Percentiles rank a stretch among this genome's conserved stretches.
Conservation (phyloP, 2,113 vertebrate species). For the Pseudopodoces humilis region DNA sequence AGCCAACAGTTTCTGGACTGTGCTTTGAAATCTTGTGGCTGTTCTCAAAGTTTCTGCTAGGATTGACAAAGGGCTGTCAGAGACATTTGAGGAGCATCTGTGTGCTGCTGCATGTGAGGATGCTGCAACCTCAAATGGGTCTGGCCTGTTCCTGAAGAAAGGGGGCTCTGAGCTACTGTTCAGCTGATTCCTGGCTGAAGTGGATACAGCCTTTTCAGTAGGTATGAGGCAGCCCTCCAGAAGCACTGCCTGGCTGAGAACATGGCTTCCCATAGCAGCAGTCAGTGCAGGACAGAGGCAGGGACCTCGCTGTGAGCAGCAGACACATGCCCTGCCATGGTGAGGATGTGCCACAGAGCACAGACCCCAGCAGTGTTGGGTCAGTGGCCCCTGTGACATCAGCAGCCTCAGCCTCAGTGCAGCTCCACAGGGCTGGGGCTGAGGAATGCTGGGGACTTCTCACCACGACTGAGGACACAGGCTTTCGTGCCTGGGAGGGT, state of each 20-base stretch:
- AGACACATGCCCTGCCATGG: accelerated
- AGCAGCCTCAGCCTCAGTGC: neutral
- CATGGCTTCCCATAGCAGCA: neutral
- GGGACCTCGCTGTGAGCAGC: accelerated
- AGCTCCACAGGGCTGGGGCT: neutral
- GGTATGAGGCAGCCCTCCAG: neutral
- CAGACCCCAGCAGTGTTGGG: neutral
- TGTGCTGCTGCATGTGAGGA: neutral
- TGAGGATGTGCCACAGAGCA: neutral
- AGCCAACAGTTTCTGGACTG: neutral
- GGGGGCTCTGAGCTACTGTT: neutral
- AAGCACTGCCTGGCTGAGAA: neutral
- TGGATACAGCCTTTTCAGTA: accelerated
- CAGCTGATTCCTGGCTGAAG: neutral
- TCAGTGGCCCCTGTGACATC: neutral
- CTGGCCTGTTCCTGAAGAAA: neutral
- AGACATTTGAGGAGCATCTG: neutral
- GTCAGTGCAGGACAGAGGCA: neutral
- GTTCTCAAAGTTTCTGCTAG: neutral
- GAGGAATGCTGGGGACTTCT: neutral
- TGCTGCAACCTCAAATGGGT: accelerated
- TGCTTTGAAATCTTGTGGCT: neutral
- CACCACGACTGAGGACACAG: neutral
- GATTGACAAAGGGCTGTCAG: neutral
- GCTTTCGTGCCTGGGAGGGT: neutral